A percentile compares a stretch with the other conserved stretches of the same genome.
Evolutionary conservation across 2,113 vertebrate genomes (phyloP).

Genomic region (Rhabdornis inornatus): DNA sequence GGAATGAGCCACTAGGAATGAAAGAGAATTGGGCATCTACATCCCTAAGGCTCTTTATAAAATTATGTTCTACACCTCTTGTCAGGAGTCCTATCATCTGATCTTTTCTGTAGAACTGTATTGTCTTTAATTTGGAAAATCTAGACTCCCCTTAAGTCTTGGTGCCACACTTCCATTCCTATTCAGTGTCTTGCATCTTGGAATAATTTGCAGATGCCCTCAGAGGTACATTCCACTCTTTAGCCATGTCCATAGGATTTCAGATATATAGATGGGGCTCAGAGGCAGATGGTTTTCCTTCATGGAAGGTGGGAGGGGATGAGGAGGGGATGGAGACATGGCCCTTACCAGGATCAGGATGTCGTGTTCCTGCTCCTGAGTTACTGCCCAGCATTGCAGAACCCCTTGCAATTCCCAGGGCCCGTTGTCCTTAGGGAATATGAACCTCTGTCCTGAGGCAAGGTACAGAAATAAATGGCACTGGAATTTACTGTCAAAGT

Average conservation of each 20-base stretch:
- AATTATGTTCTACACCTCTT: neutral
- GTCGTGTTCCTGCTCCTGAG: neutral
- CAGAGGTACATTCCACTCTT: neutral
- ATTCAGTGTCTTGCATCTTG: neutral
- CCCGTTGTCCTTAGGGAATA: neutral
- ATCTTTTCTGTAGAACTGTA: neutral
- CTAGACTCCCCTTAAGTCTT: neutral
- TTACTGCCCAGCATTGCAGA: neutral
- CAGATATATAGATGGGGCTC: rapidly evolving
- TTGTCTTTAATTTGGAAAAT: slow-evolving; percentile 15
- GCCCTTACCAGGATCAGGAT: neutral
- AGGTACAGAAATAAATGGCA: neutral
- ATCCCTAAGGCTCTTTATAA: neutral
- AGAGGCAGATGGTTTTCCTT: neutral
- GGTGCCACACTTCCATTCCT: neutral
- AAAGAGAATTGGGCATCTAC: neutral
- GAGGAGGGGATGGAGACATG: neutral
- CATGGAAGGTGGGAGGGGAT: neutral
- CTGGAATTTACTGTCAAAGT: neutral
- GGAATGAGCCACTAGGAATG: neutral
- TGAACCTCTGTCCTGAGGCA: neutral
- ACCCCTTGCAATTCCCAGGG: neutral
- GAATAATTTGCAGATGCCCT: neutral
- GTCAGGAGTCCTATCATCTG: neutral
- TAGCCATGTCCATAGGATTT: neutral